Evolutionary conservation across 92 coral and sea anemone genomes (phyloP).

Genomic region (Phenganax marumi): DNA sequence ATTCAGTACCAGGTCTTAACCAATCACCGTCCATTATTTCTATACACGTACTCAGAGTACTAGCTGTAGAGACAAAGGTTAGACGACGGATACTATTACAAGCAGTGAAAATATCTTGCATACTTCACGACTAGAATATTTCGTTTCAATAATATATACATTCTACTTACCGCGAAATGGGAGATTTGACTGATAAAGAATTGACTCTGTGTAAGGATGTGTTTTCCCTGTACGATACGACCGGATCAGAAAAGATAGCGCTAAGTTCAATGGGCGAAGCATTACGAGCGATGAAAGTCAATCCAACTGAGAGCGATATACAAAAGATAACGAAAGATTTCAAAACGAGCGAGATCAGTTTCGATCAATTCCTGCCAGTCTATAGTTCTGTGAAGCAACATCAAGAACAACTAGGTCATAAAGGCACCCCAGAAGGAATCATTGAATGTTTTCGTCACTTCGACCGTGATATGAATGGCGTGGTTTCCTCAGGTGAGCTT

Average conservation of each 20-base stretch:
- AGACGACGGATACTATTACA: constrained; percentile 49
- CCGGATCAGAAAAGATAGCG: constrained; percentile 76
- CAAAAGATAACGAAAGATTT: constrained; percentile 84
- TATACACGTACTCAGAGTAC: constrained; percentile 33
- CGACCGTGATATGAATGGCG: constrained; percentile 77
- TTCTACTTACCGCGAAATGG: constrained; percentile 14
- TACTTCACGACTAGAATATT: constrained; percentile 2
- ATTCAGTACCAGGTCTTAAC: constrained; percentile 5
- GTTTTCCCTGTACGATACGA: constrained; percentile 79
- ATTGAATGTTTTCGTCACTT: constrained; percentile 89
- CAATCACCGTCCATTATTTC: constrained; percentile 12
- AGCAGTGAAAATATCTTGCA: background rate
- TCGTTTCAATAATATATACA: background rate
- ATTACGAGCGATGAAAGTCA: constrained; percentile 80
- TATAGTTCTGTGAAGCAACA: constrained; percentile 84
- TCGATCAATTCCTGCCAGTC: constrained; percentile 85
- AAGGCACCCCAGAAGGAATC: constrained; percentile 73
- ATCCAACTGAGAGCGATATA: constrained; percentile 87
- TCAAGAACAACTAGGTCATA: constrained; percentile 65
- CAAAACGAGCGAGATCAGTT: constrained; percentile 69
- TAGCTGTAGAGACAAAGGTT: constrained; percentile 12
- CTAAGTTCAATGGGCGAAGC: constrained; percentile 78
- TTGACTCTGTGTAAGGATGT: constrained; percentile 79
- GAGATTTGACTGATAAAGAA: constrained; percentile 65
- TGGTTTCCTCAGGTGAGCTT: constrained; percentile 75